Percentiles rank a stretch among this genome's conserved stretches.
phyloP scores from a whole-genome alignment of 2,888 invertebrate species.

The Abrostola tripartita region DNA sequence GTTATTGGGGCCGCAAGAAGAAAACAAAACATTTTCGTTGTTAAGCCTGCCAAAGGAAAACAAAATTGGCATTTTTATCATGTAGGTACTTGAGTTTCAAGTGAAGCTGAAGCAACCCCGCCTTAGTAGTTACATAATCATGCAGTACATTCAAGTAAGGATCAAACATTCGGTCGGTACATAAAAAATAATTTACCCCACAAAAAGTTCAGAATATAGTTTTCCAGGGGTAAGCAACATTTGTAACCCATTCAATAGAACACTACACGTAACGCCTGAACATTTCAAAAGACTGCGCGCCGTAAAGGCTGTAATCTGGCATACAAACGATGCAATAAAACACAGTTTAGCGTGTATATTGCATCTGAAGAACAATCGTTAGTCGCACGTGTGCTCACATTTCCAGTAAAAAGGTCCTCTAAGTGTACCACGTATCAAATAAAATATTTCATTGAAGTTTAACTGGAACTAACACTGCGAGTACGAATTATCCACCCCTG shows the following conservation, averaged over 20 bases:
- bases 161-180: not conserved
- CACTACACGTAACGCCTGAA: slow-evolving; percentile 9
- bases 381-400: slow-evolving; percentile 53
- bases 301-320: slow-evolving; percentile 31
- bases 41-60: too few species aligned
- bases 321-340: slow-evolving; percentile 64
- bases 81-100: too few species aligned
- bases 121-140: too few species aligned
- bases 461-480: slow-evolving; percentile 23
- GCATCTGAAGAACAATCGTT: slow-evolving; percentile 60
- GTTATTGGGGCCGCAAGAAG: too few species aligned
- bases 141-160: not conserved
- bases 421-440: slow-evolving; percentile 39
- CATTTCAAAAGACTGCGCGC: slow-evolving; percentile 19
- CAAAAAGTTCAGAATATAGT: not conserved
- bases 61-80: too few species aligned
- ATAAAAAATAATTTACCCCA: not conserved
- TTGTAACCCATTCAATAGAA: not conserved
- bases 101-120: too few species aligned
- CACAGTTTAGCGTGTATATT: slow-evolving; percentile 54
- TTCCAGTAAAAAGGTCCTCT: slow-evolving; percentile 49
- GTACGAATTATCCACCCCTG: not conserved
- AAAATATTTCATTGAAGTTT: slow-evolving; percentile 43
- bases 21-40: too few species aligned
- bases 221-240: slow-evolving; percentile 2